phyloP scores from a whole-genome alignment of 2,797 vertebrate species.

The Sebastes diaconus region DNA sequence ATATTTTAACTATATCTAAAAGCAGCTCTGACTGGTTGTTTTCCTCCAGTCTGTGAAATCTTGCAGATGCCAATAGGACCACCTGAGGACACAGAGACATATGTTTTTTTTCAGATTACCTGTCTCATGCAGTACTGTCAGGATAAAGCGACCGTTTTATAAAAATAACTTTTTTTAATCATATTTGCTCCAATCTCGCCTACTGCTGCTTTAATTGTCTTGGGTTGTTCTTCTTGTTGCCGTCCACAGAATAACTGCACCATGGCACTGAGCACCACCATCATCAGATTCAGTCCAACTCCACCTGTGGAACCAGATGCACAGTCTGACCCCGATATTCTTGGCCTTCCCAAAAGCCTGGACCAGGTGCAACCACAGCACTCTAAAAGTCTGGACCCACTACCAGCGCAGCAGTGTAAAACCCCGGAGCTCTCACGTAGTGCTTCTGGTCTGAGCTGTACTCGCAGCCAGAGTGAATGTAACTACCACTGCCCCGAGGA shows the following conservation, averaged over 20 bases:
- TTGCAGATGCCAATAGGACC: too few relatives aligned
- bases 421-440: slow-evolving; percentile 46
- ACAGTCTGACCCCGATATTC: slow-evolving; percentile 40
- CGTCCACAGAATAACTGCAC: slow-evolving; percentile 80
- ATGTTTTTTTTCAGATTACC: too few relatives aligned
- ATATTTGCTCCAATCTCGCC: too few relatives aligned
- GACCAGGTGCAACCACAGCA: slow-evolving; percentile 51
- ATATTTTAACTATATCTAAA: neutral
- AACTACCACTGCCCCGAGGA: slow-evolving; percentile 41
- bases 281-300: slow-evolving; percentile 89
- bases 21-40: too few relatives aligned
- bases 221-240: neutral
- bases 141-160: neutral
- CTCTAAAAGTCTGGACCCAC: slow-evolving; percentile 70
- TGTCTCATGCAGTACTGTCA: too few relatives aligned
- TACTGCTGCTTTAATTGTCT: neutral
- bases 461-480: slow-evolving; percentile 73
- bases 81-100: too few relatives aligned
- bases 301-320: slow-evolving; percentile 77
- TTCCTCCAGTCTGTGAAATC: too few relatives aligned
- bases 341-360: slow-evolving; percentile 33
- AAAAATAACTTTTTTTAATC: neutral
- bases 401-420: slow-evolving; percentile 55
- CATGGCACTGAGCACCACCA: slow-evolving; percentile 91
- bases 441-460: slow-evolving; percentile 57